A percentile compares a stretch with the other conserved stretches of the same genome.
These are phyloP conservation scores for Cataglyphis cursor DNA, from an alignment of 2,888 invertebrate species.

Conservation along the genomic window DNA sequence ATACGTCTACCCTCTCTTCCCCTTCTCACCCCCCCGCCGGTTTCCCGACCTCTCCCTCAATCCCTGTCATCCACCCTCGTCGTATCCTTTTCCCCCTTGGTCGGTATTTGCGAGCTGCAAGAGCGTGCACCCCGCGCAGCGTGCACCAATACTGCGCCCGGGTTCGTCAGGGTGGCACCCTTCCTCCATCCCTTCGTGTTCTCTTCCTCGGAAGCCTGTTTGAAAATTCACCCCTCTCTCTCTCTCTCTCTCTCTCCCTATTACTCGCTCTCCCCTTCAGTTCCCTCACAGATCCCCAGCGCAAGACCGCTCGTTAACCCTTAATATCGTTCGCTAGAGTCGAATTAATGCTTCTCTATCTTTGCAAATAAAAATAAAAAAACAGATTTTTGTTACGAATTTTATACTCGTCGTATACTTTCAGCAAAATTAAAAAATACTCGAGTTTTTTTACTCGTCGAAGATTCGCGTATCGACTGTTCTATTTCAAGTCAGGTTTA, in stretches of 20 bases:
- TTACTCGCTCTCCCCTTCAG: conserved; percentile 43
- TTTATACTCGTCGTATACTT: not conserved
- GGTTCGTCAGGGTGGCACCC: conserved; percentile 48
- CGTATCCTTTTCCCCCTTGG: conserved; percentile 23
- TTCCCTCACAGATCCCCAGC: not conserved
- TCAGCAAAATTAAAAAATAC: not conserved
- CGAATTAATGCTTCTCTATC: conserved; percentile 43
- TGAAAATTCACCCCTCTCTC: conserved; percentile 21
- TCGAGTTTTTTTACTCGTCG: not conserved
- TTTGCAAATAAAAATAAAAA: conserved; percentile 22
- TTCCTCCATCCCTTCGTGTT: conserved; percentile 2
- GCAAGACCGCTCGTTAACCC: conserved; percentile 37
- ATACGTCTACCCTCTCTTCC: conserved; percentile 72
- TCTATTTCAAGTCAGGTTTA: not conserved
- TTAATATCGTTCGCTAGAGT: conserved; percentile 18
- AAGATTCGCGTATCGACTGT: not conserved
- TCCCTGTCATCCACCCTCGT: conserved; percentile 33
- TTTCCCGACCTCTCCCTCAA: conserved; percentile 44
- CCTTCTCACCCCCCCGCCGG: conserved; percentile 68
- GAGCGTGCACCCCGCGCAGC: conserved; percentile 60
- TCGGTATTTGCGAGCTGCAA: conserved; percentile 68
- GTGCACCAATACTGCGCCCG: conserved; percentile 37
- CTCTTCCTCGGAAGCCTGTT: conserved; percentile 37
- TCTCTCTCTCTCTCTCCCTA: conserved; percentile 15
- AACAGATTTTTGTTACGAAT: not conserved